Base-by-base conservation (phyloP, 2,113 vertebrate species). In the Strix uralensis region DNA sequence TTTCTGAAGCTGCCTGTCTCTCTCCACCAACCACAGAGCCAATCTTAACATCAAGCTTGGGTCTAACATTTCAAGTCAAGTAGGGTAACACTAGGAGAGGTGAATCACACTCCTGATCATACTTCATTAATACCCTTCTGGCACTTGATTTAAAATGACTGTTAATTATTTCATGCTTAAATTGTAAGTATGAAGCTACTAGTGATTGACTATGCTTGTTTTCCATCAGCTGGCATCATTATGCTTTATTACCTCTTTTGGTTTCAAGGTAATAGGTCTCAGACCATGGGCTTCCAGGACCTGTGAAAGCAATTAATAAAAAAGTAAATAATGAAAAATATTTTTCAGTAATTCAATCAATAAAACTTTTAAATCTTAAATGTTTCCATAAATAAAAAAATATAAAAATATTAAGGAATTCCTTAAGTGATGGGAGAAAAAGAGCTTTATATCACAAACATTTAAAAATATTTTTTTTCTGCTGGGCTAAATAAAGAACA, bases 271-370 rank as follows among this genome's bases (percentile, higher is more conserved):
- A 98, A 99, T 92, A 94, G 99, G 99, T 95, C 98, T 99, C 59
- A 99, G 97, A 75, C 99, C 99, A 88, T 99, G 99, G 62, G 99
- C 99, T 97, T 99, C 98, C 73, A 99, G 97, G 61, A 99, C 99
- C 99, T 99, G 96, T 44, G 90, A 91, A 96, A 46, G 44, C 16
- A 18, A 46, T 95, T 54, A 86, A 94, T 86, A 58, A 59, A 80
- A 81, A 79, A 30, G 29, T 42, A 69, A 54, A 80, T 46, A 97
- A 51, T 52, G 29, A 91, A 70, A 87, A 88, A 40, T 13, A 12
- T 13, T 62, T 85, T 75, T 49, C 25, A 26, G 57, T 55, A 73
- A 77, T 49, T 36, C 46, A 61, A 2, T 46, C 36, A 75, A 17
- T 15, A 63, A 70, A 84, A 32, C 2, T n/a, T 66, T n/a, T 23